phyloP scores from a whole-genome alignment of 2,113 vertebrate genomes.

The Oreochromis aureus region DNA sequence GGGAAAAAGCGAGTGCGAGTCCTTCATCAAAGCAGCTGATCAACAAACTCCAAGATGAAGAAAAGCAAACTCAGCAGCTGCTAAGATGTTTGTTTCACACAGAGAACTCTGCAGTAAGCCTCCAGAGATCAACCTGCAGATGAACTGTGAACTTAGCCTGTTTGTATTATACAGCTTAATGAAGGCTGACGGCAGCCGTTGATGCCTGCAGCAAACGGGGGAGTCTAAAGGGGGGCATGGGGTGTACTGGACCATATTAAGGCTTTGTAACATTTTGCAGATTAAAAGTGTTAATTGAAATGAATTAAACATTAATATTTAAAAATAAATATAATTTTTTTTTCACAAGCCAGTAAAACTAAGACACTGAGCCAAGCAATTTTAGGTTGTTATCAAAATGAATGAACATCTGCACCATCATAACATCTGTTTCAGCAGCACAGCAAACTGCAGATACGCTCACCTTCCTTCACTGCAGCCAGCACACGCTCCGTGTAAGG shows the following conservation, averaged over 20 bases:
- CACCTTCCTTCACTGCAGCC: neutral
- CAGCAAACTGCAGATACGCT: neutral
- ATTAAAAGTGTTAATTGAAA: neutral
- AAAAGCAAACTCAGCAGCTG: neutral
- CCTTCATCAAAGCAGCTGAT: neutral
- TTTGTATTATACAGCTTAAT: neutral
- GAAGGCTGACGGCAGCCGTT: neutral
- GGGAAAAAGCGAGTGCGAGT: neutral
- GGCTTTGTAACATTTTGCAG: neutral
- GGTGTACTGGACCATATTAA: neutral
- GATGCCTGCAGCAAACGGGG: neutral
- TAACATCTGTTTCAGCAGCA: neutral
- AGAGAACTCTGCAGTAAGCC: neutral
- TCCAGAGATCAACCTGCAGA: neutral
- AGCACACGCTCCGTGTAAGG: neutral
- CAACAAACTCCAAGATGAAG: neutral
- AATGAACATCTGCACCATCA: neutral
- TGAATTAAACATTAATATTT: neutral
- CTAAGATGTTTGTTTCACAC: neutral
- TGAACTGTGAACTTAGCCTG: neutral
- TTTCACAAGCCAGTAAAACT: neutral
- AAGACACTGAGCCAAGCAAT: neutral
- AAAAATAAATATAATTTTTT: neutral
- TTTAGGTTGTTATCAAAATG: neutral
- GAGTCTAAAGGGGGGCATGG: neutral